Base-by-base conservation (phyloP, 2,888 invertebrate genomes). In the Coremacera marginata region DNA sequence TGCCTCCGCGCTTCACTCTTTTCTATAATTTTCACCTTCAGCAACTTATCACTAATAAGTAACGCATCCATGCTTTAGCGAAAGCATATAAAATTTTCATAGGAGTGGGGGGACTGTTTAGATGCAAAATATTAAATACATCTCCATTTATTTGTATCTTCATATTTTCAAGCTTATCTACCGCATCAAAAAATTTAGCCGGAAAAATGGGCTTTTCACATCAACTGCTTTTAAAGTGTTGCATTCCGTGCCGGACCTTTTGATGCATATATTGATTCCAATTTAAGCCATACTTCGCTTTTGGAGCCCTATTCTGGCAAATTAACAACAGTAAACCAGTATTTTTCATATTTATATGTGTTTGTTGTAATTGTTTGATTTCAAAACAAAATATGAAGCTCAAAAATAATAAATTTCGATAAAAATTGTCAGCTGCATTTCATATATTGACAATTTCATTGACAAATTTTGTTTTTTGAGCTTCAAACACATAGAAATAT, bases 131-230 rank as follows among this genome's bases (percentile, higher is more conserved):
- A 2, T 71, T 37, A 11, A 77, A 60, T 22, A 75, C 25, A 65
- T 80, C 78, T 25, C 60, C 74, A 65, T 78, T 76, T 34, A 78
- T 77, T 14, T 78, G 74, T 1, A 78, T 68, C 3, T 52, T 49
- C 77, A 78, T 78, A 34, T 62, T 74, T 70, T 77, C 74, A 34
- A 79, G 75, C 63, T 78, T 78, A 31, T 74, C 74, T 31, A 77
- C 78, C 14, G 76, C 78, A 60, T 76, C 78, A 72, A 77, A 77
- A 51, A 79, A 77, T 51, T 55, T 75, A 14, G 55, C 55, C 60
- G n/a, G n/a, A n/a, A n/a, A n/a, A n/a, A 79, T 44, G 11, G 73
- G 73, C 5, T 78, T 77, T 19, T 65, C 52, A 2, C 25, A 79
- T 72, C 19, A 81, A 52, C 22, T 77, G 68, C 62, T 79, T 79